phyloP scores from a whole-genome alignment of 2,888 invertebrate species.

The Dendrolimus houi region DNA sequence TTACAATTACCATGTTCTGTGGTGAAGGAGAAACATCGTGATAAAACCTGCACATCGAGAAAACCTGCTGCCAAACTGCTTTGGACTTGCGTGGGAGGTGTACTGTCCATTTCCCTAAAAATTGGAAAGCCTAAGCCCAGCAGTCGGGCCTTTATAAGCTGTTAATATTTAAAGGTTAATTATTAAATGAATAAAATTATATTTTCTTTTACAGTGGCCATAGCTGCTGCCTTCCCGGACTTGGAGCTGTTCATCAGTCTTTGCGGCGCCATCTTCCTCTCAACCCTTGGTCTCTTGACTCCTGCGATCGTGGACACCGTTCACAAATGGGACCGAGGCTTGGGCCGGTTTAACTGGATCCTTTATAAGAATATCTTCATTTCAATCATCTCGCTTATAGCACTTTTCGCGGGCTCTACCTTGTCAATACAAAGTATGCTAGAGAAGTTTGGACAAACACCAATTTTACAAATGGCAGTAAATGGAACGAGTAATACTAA shows the following conservation, averaged over 20 bases:
- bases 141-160: too few species aligned
- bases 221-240: slow-evolving; percentile 88
- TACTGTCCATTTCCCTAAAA: too few species aligned
- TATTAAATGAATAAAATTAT: not conserved
- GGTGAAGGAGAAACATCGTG: too few species aligned
- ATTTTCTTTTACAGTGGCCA: slow-evolving; percentile 70
- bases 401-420: slow-evolving; percentile 58
- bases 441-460: slow-evolving; percentile 28
- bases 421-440: slow-evolving; percentile 52
- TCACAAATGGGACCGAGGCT: slow-evolving; percentile 78
- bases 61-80: too few species aligned
- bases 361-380: slow-evolving; percentile 80
- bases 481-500: slow-evolving; percentile 3
- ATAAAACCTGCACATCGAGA: too few species aligned
- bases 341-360: slow-evolving; percentile 81
- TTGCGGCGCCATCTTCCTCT: slow-evolving; percentile 87
- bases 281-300: slow-evolving; percentile 83
- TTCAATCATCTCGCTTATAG: slow-evolving; percentile 43
- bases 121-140: too few species aligned
- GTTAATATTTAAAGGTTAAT: too few species aligned
- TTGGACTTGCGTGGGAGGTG: too few species aligned
- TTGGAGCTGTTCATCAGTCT: slow-evolving; percentile 91
- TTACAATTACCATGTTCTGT: too few species aligned
- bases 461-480: not conserved
- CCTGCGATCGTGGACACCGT: slow-evolving; percentile 86